Evolutionary conservation across 2,797 vertebrate species (phyloP).

Genomic region (Odontamblyopus lacepedii): DNA sequence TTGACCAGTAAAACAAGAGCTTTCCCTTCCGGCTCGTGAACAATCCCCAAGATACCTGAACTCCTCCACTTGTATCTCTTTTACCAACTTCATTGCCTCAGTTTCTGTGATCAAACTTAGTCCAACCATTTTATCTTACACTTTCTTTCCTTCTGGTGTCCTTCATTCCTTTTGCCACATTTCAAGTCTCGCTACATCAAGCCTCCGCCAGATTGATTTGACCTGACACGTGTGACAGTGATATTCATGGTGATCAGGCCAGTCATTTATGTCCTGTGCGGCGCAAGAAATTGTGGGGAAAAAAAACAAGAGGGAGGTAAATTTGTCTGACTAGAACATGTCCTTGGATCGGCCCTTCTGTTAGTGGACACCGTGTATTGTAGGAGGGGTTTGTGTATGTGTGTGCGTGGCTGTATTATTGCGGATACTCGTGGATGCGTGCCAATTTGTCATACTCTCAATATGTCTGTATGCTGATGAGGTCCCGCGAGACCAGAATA

Average conservation of each 20-base stretch:
- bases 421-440: neutral
- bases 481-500: slow-evolving; percentile 45
- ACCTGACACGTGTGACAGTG: slow-evolving; percentile 56
- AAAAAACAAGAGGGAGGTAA: slow-evolving; percentile 56
- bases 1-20: too few relatives aligned
- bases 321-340: slow-evolving; percentile 57
- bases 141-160: neutral
- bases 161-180: neutral
- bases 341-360: slow-evolving; percentile 57
- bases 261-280: slow-evolving; percentile 52
- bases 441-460: slow-evolving; percentile 58
- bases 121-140: neutral
- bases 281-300: slow-evolving; percentile 50
- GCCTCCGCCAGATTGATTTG: slow-evolving; percentile 31
- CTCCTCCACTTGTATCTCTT: too few relatives aligned
- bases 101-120: neutral
- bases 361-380: slow-evolving; percentile 29
- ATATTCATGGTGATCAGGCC: slow-evolving; percentile 68
- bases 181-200: slow-evolving; percentile 29
- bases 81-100: too few relatives aligned
- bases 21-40: too few relatives aligned
- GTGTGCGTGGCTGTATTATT: neutral
- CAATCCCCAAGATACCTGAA: too few relatives aligned
- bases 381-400: slow-evolving; percentile 16
- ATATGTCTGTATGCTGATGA: slow-evolving; percentile 54